A percentile compares a stretch with the other conserved stretches of the same genome.
Conservation (phyloP, 2,113 vertebrate species). For the Ceyx margarethae region DNA sequence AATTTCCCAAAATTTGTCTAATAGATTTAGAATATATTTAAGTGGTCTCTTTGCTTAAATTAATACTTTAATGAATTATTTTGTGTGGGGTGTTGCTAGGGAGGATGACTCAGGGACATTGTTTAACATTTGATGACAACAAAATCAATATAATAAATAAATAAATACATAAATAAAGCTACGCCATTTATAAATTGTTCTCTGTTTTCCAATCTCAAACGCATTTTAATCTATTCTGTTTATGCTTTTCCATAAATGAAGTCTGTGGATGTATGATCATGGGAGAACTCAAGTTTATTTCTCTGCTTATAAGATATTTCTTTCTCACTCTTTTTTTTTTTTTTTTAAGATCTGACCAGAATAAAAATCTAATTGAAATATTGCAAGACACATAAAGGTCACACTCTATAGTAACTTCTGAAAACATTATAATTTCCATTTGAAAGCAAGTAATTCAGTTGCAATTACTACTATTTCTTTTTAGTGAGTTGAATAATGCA, state of each 20-base stretch:
- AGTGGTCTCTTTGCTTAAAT: not conserved
- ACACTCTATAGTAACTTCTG: not conserved
- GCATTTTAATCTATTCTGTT: constrained; percentile 16
- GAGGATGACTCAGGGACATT: not conserved
- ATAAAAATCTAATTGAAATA: constrained; percentile 43
- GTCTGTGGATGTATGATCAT: not conserved
- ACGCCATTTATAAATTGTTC: constrained; percentile 21
- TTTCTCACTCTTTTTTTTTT: not conserved
- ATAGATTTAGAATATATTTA: not conserved
- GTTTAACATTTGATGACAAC: not conserved
- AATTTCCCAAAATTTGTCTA: not conserved
- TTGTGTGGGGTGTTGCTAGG: not conserved
- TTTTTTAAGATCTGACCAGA: not conserved
- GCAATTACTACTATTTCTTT: not conserved
- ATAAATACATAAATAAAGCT: constrained; percentile 52
- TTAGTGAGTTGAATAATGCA: not conserved
- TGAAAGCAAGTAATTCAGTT: not conserved
- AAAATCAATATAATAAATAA: constrained; percentile 40
- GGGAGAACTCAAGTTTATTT: constrained; percentile 6
- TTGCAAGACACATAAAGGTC: not conserved
- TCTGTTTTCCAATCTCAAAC: not conserved
- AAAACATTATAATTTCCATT: not conserved
- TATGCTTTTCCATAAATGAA: constrained; percentile 32
- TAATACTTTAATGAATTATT: not conserved
- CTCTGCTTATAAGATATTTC: constrained; percentile 16